phyloP scores from a whole-genome alignment of 2,888 invertebrate species.

The Periphyllus acericola region DNA sequence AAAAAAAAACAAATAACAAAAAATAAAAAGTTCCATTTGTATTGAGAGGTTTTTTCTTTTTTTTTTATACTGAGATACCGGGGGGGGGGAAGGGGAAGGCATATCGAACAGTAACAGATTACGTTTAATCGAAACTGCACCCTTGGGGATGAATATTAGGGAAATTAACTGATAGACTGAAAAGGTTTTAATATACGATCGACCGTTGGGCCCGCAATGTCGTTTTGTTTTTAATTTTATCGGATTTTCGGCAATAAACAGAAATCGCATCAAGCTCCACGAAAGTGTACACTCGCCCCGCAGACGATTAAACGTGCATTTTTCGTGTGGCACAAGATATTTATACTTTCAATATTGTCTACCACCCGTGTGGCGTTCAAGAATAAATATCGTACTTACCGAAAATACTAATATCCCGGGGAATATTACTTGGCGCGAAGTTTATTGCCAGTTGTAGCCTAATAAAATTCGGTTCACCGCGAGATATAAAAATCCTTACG shows the following conservation, averaged over 20 bases:
- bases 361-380: background rate
- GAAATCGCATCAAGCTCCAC: background rate
- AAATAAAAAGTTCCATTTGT: slow-evolving; percentile 46
- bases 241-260: background rate
- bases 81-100: background rate
- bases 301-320: slow-evolving; percentile 31
- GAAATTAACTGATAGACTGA: slow-evolving; percentile 42
- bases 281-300: background rate
- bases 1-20: background rate
- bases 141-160: slow-evolving; percentile 35
- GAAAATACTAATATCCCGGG: slow-evolving; percentile 28
- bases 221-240: background rate
- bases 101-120: slow-evolving; percentile 18
- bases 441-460: slow-evolving; percentile 4
- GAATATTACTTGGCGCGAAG: background rate
- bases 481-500: slow-evolving; percentile 12
- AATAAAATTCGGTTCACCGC: background rate
- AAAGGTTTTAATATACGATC: slow-evolving; percentile 1
- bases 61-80: background rate
- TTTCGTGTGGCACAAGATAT: background rate
- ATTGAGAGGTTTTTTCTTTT: slow-evolving; percentile 39
- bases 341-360: slow-evolving; percentile 42
- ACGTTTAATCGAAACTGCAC: slow-evolving; percentile 16
- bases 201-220: slow-evolving; percentile 1
- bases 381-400: background rate